These are phyloP conservation scores for Octodonta nipae DNA, from an alignment of 2,888 invertebrate species.

Conservation along the genomic window DNA sequence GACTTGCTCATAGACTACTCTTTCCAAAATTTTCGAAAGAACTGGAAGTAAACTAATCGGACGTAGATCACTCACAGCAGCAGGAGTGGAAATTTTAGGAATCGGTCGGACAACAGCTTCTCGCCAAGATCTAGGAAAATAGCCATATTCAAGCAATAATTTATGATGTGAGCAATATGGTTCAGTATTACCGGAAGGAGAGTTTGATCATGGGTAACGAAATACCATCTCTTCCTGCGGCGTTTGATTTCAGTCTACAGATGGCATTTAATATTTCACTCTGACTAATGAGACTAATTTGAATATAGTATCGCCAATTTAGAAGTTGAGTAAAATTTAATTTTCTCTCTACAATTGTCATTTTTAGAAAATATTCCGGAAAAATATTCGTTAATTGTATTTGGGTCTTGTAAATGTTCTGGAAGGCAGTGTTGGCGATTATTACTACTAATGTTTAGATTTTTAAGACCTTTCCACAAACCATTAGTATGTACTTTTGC, in stretches of 20 bases:
- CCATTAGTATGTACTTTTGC: neutral
- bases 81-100: constrained; percentile 2
- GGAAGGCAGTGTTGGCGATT: neutral
- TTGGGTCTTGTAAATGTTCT: neutral
- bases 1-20: constrained; percentile 4
- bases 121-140: constrained; percentile 3
- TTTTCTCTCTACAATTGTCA: neutral
- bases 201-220: constrained; percentile 3
- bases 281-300: neutral
- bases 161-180: constrained; percentile 3
- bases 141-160: constrained; percentile 3
- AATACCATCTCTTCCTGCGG: constrained; percentile 3
- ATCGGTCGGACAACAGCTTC: constrained; percentile 3
- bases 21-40: constrained; percentile 5
- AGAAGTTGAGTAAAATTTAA: neutral
- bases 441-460: neutral
- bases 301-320: neutral
- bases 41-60: constrained; percentile 3
- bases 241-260: constrained; percentile 3
- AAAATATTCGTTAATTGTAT: constrained; percentile 3
- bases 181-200: neutral
- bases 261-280: neutral
- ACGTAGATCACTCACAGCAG: neutral
- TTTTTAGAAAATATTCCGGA: neutral
- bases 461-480: neutral